Evolutionary conservation across 2,797 vertebrate species (phyloP).

Genomic region (Rhyacichthys aspro): DNA sequence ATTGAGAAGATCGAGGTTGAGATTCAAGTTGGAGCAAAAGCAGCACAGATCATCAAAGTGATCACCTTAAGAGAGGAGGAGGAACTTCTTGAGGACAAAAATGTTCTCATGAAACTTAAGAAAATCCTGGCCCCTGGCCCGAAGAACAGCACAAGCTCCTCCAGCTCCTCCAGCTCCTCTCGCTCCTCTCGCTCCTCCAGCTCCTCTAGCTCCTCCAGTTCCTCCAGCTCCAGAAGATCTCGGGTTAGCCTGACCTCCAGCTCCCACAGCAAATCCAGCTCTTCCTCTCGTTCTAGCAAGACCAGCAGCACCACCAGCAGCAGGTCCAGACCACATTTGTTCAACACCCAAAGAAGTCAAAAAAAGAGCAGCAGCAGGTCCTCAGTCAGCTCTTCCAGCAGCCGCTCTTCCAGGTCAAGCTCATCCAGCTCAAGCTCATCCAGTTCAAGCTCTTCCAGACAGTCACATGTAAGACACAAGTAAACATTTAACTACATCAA

Average conservation of each 20-base stretch:
- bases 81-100: conserved; percentile 67
- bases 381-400: not conserved
- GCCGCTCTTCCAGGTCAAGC: conserved; percentile 12
- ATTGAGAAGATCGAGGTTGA: conserved; percentile 85
- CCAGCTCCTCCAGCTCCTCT: conserved; percentile 45
- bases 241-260: too few species aligned
- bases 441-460: conserved; percentile 25
- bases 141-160: conserved; percentile 57
- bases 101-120: conserved; percentile 79
- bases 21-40: conserved; percentile 79
- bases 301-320: not conserved
- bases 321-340: not conserved
- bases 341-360: too few species aligned
- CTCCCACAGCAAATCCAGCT: conserved; percentile 29
- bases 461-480: conserved; percentile 51
- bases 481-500: not conserved
- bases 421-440: not conserved
- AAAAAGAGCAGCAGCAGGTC: not conserved
- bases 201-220: conserved; percentile 35
- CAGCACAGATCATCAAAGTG: conserved; percentile 78
- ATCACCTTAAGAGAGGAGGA: conserved; percentile 60
- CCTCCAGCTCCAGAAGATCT: conserved; percentile 22
- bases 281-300: conserved; percentile 1
- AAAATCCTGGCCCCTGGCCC: conserved; percentile 76
- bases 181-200: conserved; percentile 31